A percentile compares a stretch with the other conserved stretches of the same genome.
Conservation (phyloP, 2,113 vertebrate species). For the Rhizomys pruinosus region DNA sequence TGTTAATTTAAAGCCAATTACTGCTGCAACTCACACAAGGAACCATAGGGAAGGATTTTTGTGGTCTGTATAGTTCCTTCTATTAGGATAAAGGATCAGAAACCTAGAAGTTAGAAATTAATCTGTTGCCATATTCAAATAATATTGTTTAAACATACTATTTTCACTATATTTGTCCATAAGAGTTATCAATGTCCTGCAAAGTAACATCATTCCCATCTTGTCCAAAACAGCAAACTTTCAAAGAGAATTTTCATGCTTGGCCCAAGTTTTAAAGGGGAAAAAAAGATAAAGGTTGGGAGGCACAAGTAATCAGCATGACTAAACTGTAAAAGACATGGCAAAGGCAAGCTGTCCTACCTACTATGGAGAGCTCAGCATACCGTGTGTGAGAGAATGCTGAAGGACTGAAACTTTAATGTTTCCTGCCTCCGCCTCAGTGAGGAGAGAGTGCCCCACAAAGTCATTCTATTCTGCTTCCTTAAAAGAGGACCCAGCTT, state of each 20-base stretch:
- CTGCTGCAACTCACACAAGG: conserved; percentile 1
- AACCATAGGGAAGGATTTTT: background rate
- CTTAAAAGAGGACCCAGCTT: background rate
- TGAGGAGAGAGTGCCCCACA: background rate
- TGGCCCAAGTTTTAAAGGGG: background rate
- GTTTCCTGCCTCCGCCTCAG: too few species aligned
- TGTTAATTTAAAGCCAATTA: background rate
- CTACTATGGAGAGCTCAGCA: background rate
- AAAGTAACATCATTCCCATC: conserved; percentile 16
- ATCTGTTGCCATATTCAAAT: background rate
- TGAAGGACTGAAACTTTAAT: background rate
- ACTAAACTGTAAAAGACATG: background rate
- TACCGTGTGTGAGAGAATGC: background rate
- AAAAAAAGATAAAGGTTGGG: background rate
- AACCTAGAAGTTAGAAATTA: conserved; percentile 26
- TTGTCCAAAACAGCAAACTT: background rate
- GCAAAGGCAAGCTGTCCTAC: background rate
- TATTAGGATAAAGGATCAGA: background rate
- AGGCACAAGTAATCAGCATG: background rate
- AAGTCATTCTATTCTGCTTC: background rate
- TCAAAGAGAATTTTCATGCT: background rate
- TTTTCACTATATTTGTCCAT: conserved; percentile 33
- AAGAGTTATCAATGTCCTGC: conserved; percentile 27
- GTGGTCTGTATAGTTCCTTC: too few species aligned
- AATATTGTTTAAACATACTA: background rate